A percentile compares a stretch with the other conserved stretches of the same genome.
These are phyloP conservation scores for Achatina immaculata DNA, from an alignment of 1,140 invertebrate genomes.

Conservation along the genomic window DNA sequence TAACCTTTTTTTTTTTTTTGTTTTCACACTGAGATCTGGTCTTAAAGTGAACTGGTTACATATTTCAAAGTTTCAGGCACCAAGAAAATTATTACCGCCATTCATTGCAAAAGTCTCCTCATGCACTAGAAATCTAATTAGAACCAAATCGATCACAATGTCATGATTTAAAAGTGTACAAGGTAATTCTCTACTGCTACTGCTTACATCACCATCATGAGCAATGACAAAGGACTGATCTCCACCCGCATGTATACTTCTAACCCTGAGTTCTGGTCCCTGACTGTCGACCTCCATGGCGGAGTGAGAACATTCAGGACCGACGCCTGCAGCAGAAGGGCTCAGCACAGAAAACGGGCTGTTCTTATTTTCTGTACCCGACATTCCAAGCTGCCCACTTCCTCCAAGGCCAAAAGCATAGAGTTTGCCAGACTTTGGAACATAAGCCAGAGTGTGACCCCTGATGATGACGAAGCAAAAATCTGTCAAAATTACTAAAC, in stretches of 20 bases:
- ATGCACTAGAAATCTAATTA: too few relatives aligned
- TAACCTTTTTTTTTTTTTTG: too few relatives aligned
- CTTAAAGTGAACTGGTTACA: too few relatives aligned
- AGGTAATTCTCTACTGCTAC: too few relatives aligned
- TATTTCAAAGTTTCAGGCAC: too few relatives aligned
- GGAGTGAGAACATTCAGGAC: conserved; percentile 7
- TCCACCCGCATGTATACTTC: conserved; percentile 83
- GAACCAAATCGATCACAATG: too few relatives aligned
- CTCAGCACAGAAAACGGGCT: conserved; percentile 52
- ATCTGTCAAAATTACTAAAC: too few relatives aligned
- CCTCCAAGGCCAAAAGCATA: conserved; percentile 92
- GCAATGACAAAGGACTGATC: conserved; percentile 82
- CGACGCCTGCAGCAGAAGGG: conserved; percentile 36
- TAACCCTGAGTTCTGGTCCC: conserved; percentile 48
- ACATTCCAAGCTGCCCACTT: conserved; percentile 85
- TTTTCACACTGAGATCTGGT: too few relatives aligned
- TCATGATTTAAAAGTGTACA: too few relatives aligned
- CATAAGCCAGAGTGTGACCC: conserved; percentile 85
- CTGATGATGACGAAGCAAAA: conserved; percentile 54
- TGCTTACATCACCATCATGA: conserved; percentile 52
- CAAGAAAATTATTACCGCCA: too few relatives aligned
- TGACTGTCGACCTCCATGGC: conserved; percentile 45
- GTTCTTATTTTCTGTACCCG: conserved; percentile 49
- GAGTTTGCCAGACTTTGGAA: conserved; percentile 81
- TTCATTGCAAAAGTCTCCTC: too few relatives aligned